Base-by-base conservation (phyloP, 1,140 invertebrate genomes). In the Proctacanthus coquilletti region DNA sequence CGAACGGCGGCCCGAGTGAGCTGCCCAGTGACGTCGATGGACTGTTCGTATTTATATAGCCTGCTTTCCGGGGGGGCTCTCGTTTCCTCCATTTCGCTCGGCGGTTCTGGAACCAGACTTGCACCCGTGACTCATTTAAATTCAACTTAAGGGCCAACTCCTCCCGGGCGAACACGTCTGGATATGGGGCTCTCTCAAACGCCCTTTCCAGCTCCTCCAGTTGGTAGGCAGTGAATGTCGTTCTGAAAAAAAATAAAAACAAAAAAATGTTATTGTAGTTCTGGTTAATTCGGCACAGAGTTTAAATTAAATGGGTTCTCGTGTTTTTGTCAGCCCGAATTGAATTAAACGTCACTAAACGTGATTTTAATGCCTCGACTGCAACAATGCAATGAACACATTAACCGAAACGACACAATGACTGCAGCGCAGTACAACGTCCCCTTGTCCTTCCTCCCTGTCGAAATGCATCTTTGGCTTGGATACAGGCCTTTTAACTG, bases 41-140 rank as follows among this genome's bases (percentile, higher is more conserved):
- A 41, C 75, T 74, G 5, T 66, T 55, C 4, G 66, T 63, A 50
- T 70, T 69, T 35, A 80, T 75, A 51, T 83, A 82, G 3, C 83
- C 81, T 0, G 81, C 87, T 62, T 93, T 93, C 41, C 95, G 77
- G 0, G 92, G 93, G 10, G 95, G 95, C 63, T 98, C 94, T 4
- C 91, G 78, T 62, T 97, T 98, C 13, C 94, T 71, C 93, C 94
- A 98, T 59, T 97, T 98, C 5, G 93, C 93, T 37, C 93, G 71
- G 42, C 93, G 72, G 53, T 98, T 97, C 66, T 98, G 70, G 49
- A 72, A 72, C 70, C 70, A 72, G 19, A 72, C 70, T 62, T 96
- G 92, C 2, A 97, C 91, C 40, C 92, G 68, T 9, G 88, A 92
- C 63, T 96, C 91, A 44, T 84, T 89, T 0, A 97, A 66, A 45